Conservation (phyloP, 2,888 invertebrate genomes). For the Brachynemurus nebulosus region DNA sequence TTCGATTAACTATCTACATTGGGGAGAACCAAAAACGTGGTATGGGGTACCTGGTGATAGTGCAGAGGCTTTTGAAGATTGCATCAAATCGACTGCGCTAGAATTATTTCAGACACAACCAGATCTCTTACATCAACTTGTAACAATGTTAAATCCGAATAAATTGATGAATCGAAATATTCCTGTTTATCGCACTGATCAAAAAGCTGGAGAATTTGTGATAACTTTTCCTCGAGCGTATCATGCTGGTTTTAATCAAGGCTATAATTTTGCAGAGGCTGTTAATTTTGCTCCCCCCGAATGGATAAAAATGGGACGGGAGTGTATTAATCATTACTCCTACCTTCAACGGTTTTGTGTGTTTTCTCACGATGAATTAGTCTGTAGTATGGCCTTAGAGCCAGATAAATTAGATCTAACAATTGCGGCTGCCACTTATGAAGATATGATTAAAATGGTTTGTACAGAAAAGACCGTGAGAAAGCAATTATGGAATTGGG, state of each 20-base stretch:
- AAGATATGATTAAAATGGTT: conserved; percentile 49
- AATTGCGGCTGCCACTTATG: conserved; percentile 51
- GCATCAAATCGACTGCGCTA: conserved; percentile 56
- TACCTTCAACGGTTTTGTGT: conserved; percentile 56
- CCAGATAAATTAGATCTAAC: conserved; percentile 49
- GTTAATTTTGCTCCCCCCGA: conserved; percentile 75
- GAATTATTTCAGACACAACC: conserved; percentile 60
- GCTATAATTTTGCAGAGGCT: conserved; percentile 71
- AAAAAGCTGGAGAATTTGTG: conserved; percentile 68
- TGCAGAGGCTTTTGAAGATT: conserved; percentile 54
- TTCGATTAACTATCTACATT: conserved; percentile 67
- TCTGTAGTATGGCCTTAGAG: conserved; percentile 59
- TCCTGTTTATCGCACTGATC: conserved; percentile 48
- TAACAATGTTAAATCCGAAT: conserved; percentile 66
- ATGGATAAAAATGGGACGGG: conserved; percentile 58
- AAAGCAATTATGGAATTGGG: conserved; percentile 29
- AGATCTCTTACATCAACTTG: conserved; percentile 63
- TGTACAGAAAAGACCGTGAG: conserved; percentile 32
- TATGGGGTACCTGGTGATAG: conserved; percentile 52
- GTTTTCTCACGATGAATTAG: conserved; percentile 66
- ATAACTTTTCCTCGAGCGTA: conserved; percentile 68
- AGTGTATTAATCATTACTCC: conserved; percentile 56
- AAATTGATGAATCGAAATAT: conserved; percentile 48
- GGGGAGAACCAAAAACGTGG: conserved; percentile 75
- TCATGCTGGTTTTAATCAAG: conserved; percentile 71